Percentiles rank a stretch among this genome's conserved stretches.
Evolutionary conservation across 2,113 vertebrate species (phyloP).

Genomic region (Cichladusa arquata): DNA sequence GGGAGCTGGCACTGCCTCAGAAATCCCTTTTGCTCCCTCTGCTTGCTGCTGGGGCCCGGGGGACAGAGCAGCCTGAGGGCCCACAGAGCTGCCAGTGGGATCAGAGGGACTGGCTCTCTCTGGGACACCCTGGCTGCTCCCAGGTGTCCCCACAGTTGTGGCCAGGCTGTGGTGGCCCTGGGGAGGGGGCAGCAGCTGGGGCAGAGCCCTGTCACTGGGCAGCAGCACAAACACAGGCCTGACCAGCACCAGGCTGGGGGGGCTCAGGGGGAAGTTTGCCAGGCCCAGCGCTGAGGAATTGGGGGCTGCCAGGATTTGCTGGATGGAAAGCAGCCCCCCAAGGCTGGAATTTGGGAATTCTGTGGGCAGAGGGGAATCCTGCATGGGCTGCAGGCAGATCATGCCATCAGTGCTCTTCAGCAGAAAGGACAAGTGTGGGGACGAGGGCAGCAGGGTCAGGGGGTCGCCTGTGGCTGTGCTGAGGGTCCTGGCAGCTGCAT

Average conservation of each 20-base stretch:
- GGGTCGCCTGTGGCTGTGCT: neutral
- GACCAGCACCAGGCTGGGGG: conserved; percentile 26
- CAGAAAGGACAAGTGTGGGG: neutral
- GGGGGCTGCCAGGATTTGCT: neutral
- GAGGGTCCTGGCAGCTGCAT: neutral
- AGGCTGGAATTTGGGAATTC: neutral
- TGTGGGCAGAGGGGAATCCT: neutral
- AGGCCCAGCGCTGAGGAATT: neutral
- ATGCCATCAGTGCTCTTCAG: neutral
- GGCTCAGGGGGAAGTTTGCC: neutral
- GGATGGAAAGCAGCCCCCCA: neutral
- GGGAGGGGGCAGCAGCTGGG: neutral
- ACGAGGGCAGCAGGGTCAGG: neutral
- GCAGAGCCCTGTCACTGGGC: neutral
- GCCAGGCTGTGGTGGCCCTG: neutral
- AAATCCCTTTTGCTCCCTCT: neutral
- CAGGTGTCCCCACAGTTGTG: neutral
- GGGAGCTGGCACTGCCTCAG: neutral
- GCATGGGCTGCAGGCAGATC: conserved; percentile 40
- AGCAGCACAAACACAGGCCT: conserved; percentile 41
- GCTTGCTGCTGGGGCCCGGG: rapidly evolving
- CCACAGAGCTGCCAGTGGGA: neutral
- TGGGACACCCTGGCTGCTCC: neutral
- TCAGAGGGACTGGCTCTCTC: neutral
- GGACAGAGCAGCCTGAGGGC: neutral